Conservation (phyloP, 2,888 invertebrate genomes). For the Drosophila fungiperda region DNA sequence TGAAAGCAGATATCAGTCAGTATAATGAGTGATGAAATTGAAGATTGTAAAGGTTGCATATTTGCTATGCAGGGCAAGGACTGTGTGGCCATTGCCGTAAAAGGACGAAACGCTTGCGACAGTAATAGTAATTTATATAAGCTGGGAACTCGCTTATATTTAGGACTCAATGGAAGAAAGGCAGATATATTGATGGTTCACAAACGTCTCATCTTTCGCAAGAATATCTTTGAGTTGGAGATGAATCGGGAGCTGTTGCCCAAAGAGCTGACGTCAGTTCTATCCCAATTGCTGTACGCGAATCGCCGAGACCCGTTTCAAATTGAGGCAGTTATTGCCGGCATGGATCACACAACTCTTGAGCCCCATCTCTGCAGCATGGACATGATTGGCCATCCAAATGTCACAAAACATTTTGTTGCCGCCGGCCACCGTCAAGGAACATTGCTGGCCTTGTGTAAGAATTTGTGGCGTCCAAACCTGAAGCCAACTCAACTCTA, state of each 20-base stretch:
- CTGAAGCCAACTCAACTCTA: conserved; percentile 96
- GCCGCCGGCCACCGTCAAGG: conserved; percentile 96
- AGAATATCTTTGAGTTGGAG: conserved; percentile 95
- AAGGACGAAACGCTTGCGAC: conserved; percentile 95
- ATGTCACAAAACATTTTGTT: conserved; percentile 96
- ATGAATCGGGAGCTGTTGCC: conserved; percentile 96
- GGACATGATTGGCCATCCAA: conserved; percentile 96
- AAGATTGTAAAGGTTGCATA: conserved; percentile 93
- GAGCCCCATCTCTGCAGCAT: conserved; percentile 96
- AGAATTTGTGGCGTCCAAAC: conserved; percentile 96
- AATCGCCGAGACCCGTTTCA: conserved; percentile 98
- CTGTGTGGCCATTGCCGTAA: conserved; percentile 98
- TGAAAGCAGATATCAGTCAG: neutral
- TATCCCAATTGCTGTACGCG: conserved; percentile 96
- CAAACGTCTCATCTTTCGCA: conserved; percentile 93
- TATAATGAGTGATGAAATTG: neutral
- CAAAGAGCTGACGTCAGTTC: conserved; percentile 87
- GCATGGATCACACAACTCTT: conserved; percentile 92
- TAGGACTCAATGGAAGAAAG: conserved; percentile 96
- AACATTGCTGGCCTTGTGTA: conserved; percentile 97
- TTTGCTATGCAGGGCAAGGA: conserved; percentile 99
- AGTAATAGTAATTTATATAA: conserved; percentile 97
- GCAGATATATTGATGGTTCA: conserved; percentile 97
- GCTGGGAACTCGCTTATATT: conserved; percentile 95
- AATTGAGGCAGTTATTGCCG: conserved; percentile 98